Conservation (phyloP, 2,113 vertebrate genomes). For the Todiramphus chloris region DNA sequence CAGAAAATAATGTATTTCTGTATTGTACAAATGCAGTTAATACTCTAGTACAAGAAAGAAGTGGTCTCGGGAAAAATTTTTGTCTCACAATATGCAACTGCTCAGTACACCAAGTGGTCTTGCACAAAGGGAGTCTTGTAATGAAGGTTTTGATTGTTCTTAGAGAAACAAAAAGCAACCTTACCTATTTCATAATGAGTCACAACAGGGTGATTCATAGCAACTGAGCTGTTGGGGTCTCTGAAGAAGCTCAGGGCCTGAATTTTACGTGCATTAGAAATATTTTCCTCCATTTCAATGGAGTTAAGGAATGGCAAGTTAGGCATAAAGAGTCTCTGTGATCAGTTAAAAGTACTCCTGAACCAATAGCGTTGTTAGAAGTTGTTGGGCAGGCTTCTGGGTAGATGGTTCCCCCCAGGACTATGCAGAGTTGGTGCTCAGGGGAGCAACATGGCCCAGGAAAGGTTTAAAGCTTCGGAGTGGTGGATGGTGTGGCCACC, state of each 20-base stretch:
- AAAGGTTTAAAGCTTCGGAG: neutral
- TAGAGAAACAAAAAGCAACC: neutral
- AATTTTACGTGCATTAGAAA: neutral
- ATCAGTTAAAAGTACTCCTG: neutral
- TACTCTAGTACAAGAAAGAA: neutral
- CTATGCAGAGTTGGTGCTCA: neutral
- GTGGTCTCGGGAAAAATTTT: neutral
- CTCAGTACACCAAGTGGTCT: neutral
- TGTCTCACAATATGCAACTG: neutral
- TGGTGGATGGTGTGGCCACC: rapidly evolving
- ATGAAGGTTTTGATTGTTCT: slow-evolving; percentile 37
- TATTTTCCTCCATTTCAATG: neutral
- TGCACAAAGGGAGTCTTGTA: slow-evolving; percentile 16
- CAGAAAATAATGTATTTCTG: neutral
- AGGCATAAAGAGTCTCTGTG: neutral
- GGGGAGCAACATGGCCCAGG: neutral
- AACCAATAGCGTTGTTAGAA: neutral
- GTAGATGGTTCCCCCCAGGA: rapidly evolving
- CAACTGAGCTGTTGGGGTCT: neutral
- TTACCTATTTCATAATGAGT: slow-evolving; percentile 11
- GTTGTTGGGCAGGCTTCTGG: neutral
- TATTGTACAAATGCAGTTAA: slow-evolving; percentile 2
- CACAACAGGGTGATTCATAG: neutral
- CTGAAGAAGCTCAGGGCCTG: neutral
- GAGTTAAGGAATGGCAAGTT: neutral